Evolutionary conservation across 2,888 invertebrate genomes (phyloP), one percentile per base, ranked within the genome.

Genomic region (Himalopsyche tibetana): DNA sequence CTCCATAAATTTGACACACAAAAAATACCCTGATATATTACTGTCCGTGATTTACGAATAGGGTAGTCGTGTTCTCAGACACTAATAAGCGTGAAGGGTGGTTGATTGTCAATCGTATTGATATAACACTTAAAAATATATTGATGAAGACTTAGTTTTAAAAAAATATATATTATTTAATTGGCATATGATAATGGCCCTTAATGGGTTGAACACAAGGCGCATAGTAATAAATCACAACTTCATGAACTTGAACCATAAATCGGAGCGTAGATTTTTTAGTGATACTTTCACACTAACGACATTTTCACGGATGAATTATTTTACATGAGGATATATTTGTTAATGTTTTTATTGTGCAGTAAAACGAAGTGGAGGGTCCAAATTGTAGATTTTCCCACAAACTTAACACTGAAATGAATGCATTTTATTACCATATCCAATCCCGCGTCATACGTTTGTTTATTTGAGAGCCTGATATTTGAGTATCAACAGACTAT

Each of bases 291-390:
- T 36, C 74, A 74, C 9, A 74, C 74, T 28, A 38, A 74, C 74
- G 74, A 74, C 74, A 28, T 74, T 74, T 74, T 74, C 15, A 74
- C 74, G 74, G 28, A 74, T 74, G 74, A 74, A 38, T 74, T 74
- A 38, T 74, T 74, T 74, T 74, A 74, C 74, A 38, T 19, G 38
- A 51, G n/a, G 74, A 51, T 15, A 15, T 45, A 36, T 28, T 69
- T 69, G 19, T 69, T 69, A 9, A 69, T 69, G 19, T 74, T 74
- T 74, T 74, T 36, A 74, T 38, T 36, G 74, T 74, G 36, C 38
- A 36, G 74, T 74, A 74, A 74, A 74, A 36, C 28, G 12, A 15
- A 36, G 74, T 36, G 36, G 36, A 74, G 74, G 74, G 74, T 36
- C 74, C 36, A 4, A 5, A 15, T 19, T 9, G 15, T 51, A 51